Conservation (phyloP, 2,888 invertebrate species). For the Eristalinus aeneus region DNA sequence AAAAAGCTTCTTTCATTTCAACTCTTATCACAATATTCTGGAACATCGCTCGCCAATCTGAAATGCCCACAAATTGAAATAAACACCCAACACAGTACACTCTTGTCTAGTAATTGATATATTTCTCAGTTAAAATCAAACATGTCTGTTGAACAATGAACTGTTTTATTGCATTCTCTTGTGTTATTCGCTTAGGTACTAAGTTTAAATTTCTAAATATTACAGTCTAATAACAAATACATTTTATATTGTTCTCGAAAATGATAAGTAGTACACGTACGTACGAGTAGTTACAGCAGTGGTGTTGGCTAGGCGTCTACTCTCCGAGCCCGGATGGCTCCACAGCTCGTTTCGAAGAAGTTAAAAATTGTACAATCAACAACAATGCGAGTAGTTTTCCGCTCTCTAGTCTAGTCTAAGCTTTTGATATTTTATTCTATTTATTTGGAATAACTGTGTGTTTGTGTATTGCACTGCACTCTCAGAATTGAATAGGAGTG, state of each 20-base stretch:
- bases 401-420: conserved; percentile 36
- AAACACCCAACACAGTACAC: not conserved
- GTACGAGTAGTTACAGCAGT: conserved; percentile 51
- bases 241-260: conserved; percentile 47
- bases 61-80: not conserved
- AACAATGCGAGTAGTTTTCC: conserved; percentile 19
- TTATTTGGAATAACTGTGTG: not conserved
- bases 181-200: conserved; percentile 56
- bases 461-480: conserved; percentile 28
- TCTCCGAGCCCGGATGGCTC: not conserved
- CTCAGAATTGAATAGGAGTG: not conserved
- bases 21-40: too few relatives aligned
- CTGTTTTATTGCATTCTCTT: conserved; percentile 61
- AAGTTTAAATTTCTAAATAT: conserved; percentile 59
- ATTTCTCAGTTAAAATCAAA: conserved; percentile 5
- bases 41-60: too few relatives aligned
- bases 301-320: conserved; percentile 21
- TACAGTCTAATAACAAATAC: conserved; percentile 69
- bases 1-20: too few relatives aligned
- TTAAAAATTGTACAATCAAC: conserved; percentile 20
- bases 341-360: not conserved
- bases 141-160: conserved; percentile 57
- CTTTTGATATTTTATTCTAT: conserved; percentile 22
- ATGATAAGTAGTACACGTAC: conserved; percentile 51
- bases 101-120: not conserved